A percentile compares a stretch with the other conserved stretches of the same genome.
Evolutionary conservation across 2,113 vertebrate species (phyloP).

Genomic region (Etheostoma spectabile): DNA sequence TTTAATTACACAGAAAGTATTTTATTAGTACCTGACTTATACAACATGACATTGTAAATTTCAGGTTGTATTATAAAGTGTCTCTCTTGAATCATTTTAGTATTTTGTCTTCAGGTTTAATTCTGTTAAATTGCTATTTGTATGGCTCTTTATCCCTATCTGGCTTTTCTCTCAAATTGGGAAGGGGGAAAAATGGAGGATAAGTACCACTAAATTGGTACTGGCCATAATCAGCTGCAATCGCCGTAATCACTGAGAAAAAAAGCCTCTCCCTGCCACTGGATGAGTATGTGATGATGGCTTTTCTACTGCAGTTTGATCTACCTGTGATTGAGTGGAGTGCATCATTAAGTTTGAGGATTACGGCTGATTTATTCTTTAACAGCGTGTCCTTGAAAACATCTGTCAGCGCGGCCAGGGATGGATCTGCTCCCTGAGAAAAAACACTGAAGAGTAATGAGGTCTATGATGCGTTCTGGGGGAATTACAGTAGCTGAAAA

Average conservation of each 20-base stretch:
- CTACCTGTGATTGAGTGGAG: conserved; percentile 47
- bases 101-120: neutral
- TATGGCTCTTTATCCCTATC: neutral
- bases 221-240: neutral
- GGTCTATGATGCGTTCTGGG: conserved; percentile 2
- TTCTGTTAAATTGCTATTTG: neutral
- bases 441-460: conserved; percentile 30
- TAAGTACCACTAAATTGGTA: neutral
- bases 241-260: neutral
- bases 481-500: neutral
- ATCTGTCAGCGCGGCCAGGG: conserved; percentile 36
- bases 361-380: conserved; percentile 52
- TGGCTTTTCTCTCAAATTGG: neutral
- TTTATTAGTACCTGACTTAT: neutral
- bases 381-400: conserved; percentile 51
- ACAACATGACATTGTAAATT: neutral
- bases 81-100: neutral
- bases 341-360: conserved; percentile 29
- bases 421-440: conserved; percentile 35
- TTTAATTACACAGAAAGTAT: neutral
- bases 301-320: conserved; percentile 57
- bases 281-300: conserved; percentile 38
- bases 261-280: neutral
- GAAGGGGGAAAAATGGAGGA: neutral
- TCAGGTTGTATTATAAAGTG: neutral